A percentile compares a stretch with the other conserved stretches of the same genome.
These are phyloP conservation scores for Galerucella nymphaeae DNA, from an alignment of 2,888 invertebrate genomes.

Conservation along the genomic window DNA sequence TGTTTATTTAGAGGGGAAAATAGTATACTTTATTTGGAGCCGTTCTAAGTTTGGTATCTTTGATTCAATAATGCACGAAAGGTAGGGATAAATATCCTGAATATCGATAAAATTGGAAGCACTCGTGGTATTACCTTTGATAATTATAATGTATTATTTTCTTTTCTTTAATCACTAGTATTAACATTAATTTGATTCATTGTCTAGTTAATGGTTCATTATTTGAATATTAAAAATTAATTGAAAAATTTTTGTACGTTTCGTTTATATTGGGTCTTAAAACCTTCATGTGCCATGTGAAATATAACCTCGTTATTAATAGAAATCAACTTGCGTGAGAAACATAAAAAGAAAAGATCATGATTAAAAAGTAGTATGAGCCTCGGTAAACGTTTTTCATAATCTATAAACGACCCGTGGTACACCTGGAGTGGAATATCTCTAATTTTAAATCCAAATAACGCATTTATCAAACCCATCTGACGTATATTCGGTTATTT, in stretches of 20 bases:
- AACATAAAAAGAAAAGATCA: constrained; percentile 14
- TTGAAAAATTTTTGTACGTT: too few species aligned
- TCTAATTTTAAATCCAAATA: constrained; percentile 58
- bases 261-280: neutral
- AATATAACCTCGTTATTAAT: neutral
- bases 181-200: too few species aligned
- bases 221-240: too few species aligned
- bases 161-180: too few species aligned
- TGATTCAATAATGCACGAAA: neutral
- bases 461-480: constrained; percentile 56
- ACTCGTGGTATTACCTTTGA: too few species aligned
- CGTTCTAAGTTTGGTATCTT: neutral
- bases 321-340: constrained; percentile 11
- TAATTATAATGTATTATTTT: too few species aligned
- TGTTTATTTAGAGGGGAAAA: constrained; percentile 43
- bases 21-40: neutral
- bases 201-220: too few species aligned
- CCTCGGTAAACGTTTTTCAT: constrained; percentile 31
- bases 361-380: constrained; percentile 17
- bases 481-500: constrained; percentile 60
- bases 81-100: neutral
- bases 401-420: constrained; percentile 38
- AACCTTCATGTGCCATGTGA: neutral
- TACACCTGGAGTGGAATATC: constrained; percentile 44
- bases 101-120: too few species aligned